phyloP scores from a whole-genome alignment of 2,888 invertebrate species.

The Autographa gamma region DNA sequence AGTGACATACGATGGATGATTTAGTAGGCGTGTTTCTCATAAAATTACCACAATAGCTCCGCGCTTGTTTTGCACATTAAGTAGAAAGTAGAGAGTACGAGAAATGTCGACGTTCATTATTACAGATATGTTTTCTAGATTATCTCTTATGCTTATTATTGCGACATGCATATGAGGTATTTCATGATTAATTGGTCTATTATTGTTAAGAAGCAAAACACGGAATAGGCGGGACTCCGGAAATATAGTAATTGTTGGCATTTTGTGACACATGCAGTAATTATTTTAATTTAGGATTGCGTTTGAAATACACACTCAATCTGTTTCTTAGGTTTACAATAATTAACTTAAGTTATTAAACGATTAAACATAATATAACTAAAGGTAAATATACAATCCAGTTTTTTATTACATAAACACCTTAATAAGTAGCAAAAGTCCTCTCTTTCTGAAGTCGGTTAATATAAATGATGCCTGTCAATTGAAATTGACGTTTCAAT shows the following conservation, averaged over 20 bases:
- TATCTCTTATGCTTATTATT: slow-evolving; percentile 9
- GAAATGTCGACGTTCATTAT: slow-evolving; percentile 17
- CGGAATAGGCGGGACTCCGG: slow-evolving; percentile 20
- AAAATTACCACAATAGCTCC: slow-evolving; percentile 36
- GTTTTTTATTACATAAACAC: too few species aligned
- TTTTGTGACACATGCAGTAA: slow-evolving; percentile 25
- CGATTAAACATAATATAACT: background rate
- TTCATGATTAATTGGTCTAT: slow-evolving; percentile 38
- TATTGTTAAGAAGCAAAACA: slow-evolving; percentile 20
- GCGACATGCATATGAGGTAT: slow-evolving; percentile 17
- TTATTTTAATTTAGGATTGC: slow-evolving; percentile 15
- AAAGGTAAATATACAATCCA: background rate
- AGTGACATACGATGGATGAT: slow-evolving; percentile 55
- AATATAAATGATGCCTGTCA: background rate
- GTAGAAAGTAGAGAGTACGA: slow-evolving; percentile 27
- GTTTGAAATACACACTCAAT: background rate
- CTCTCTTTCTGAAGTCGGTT: background rate
- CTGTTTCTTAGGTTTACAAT: background rate
- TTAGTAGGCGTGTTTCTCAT: slow-evolving; percentile 34
- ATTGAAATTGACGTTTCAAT: slow-evolving; percentile 12
- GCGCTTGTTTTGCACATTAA: slow-evolving; percentile 18
- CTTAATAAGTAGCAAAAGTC: too few species aligned
- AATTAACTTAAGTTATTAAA: background rate
- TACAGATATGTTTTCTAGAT: slow-evolving; percentile 22
- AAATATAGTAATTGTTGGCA: slow-evolving; percentile 5